A percentile compares a stretch with the other conserved stretches of the same genome.
Conservation (phyloP, 1,140 invertebrate genomes). For the Ceratosolen solmsi region DNA sequence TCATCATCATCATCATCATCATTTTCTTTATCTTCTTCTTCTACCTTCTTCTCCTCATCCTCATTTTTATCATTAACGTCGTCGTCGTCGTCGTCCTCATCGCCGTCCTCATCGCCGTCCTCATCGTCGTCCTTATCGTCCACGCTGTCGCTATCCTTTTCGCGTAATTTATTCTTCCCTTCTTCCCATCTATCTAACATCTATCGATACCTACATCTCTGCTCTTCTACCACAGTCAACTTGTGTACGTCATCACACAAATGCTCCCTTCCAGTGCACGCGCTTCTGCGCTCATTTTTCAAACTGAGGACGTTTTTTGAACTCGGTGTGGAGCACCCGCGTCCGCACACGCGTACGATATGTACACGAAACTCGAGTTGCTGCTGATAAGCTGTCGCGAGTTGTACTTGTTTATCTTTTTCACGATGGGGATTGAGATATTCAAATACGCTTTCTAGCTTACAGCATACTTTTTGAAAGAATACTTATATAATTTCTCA, state of each 20-base stretch:
- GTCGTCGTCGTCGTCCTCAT: too few species aligned
- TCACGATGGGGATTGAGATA: constrained; percentile 15
- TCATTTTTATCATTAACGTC: not conserved
- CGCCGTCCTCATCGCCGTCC: not conserved
- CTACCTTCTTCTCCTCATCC: not conserved
- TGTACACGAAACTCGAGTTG: not conserved
- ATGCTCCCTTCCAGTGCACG: not conserved
- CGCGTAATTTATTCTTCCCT: not conserved
- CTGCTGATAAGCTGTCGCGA: not conserved
- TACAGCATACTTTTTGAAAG: not conserved
- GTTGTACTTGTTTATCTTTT: not conserved
- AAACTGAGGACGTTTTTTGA: constrained; percentile 9
- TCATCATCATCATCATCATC: too few species aligned
- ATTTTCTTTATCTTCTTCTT: not conserved
- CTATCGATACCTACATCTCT: too few species aligned
- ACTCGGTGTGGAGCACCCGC: not conserved
- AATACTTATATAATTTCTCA: not conserved
- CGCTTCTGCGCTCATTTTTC: constrained; percentile 20
- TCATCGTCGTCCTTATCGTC: not conserved
- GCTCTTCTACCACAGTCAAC: too few species aligned
- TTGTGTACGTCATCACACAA: too few species aligned
- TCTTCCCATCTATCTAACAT: not conserved
- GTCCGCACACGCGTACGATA: too few species aligned
- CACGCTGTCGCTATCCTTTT: not conserved
- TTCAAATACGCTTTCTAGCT: not conserved